Evolutionary conservation across 1,140 invertebrate species (phyloP), one percentile per base, ranked within the genome.

Genomic region (Homalodisca vitripennis): DNA sequence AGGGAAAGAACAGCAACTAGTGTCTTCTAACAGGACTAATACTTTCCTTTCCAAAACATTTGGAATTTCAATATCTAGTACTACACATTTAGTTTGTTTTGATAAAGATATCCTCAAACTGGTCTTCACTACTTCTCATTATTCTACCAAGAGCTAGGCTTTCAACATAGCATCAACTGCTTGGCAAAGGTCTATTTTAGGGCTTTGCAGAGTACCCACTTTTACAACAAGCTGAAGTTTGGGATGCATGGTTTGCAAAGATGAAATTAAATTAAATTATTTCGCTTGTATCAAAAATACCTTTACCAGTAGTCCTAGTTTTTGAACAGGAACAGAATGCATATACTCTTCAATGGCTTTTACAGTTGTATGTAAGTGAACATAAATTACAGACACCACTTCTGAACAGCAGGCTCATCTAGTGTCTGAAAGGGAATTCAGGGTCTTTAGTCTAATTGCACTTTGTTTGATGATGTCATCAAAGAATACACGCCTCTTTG

Each of bases 171-270:
- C 48, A 17, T 65, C 27, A 31, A 70, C 55, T 29, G 51, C 69
- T 51, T 72, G 65, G 64, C 69, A 62, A 3, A 72, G 57, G 64
- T 72, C 69, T 22, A 70, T 47, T 46, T 72, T 14, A 1, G 63
- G 65, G 46, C 30, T 48, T 67, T 68, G 71, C 26, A 72, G 20
- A 51, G 69, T 70, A 53, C 64, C 70, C 17, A 72, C 71, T 57
- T 70, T 70, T 34, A 72, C 65, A 3, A 72, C 68, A 34, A 72
- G 68, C 27, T 72, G 68, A 62, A 72, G 57, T 41, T 70, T 70
- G 14, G 55, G 71, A 31, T 67, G 51, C 51, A 72, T 70, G 24
- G 70, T 70, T 70, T 55, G 30, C 57, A 72, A 70, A 29, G 30
- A 22, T 22, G 53, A 27, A 72, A 63, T n/a, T 31, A 72, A 72